A percentile compares a stretch with the other conserved stretches of the same genome.
Evolutionary conservation across 1,140 invertebrate genomes (phyloP).

Genomic region (Procambarus clarkii): DNA sequence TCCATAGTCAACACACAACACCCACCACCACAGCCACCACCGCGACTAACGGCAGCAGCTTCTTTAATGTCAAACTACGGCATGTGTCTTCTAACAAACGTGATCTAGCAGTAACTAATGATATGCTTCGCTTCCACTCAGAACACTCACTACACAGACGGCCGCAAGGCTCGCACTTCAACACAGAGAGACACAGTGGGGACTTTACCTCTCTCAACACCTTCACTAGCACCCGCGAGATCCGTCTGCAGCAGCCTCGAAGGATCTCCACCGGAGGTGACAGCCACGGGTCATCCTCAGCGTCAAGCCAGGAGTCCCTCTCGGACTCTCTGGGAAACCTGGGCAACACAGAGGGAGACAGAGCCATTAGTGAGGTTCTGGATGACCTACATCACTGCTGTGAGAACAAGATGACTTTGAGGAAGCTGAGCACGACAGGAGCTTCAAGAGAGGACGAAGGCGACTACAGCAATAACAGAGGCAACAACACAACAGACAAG

Average conservation of each 20-base stretch:
- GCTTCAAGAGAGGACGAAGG: not conserved
- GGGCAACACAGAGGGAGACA: not conserved
- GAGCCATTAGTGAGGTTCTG: not conserved
- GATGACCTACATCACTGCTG: not conserved
- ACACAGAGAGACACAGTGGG: conserved; percentile 32
- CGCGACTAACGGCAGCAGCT: conserved; percentile 48
- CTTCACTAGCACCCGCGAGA: conserved; percentile 15
- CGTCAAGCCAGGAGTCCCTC: conserved; percentile 46
- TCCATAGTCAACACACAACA: not conserved
- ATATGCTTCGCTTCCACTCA: conserved; percentile 55
- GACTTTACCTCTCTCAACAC: conserved; percentile 23
- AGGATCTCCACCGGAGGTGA: conserved; percentile 1
- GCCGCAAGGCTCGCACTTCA: conserved; percentile 13
- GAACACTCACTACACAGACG: conserved; percentile 55
- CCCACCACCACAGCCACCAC: conserved; percentile 13
- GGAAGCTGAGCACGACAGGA: not conserved
- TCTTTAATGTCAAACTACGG: conserved; percentile 69
- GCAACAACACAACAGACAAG: too few relatives aligned
- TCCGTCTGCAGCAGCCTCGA: not conserved
- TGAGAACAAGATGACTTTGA: not conserved
- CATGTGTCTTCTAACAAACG: conserved; percentile 58
- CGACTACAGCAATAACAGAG: not conserved
- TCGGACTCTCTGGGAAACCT: conserved; percentile 16
- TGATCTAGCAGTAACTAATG: conserved; percentile 45
- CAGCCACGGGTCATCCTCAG: conserved; percentile 45